These are phyloP conservation scores for Panzeria rudis DNA, from an alignment of 2,888 invertebrate species.

Conservation along the genomic window DNA sequence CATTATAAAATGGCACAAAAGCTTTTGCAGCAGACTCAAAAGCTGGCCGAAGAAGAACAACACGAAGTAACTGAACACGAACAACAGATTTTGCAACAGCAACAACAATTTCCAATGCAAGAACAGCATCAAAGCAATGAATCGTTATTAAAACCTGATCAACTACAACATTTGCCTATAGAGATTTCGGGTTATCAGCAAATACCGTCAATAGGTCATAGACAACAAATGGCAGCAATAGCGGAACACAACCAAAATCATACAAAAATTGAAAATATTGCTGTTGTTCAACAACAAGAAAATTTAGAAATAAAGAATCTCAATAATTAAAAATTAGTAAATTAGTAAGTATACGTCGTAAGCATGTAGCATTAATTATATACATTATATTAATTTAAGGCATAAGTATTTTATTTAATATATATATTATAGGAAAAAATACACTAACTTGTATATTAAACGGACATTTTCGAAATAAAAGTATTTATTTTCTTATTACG, in stretches of 20 bases:
- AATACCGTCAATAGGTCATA: slow-evolving; percentile 49
- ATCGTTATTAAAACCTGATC: slow-evolving; percentile 4
- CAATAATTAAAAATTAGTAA: slow-evolving; percentile 42
- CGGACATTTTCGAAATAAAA: neutral
- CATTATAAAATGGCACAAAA: slow-evolving; percentile 75
- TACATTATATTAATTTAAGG: too few relatives aligned
- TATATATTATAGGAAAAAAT: slow-evolving; percentile 1
- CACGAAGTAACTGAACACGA: slow-evolving; percentile 85
- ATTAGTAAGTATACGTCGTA: neutral
- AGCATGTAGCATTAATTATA: too few relatives aligned
- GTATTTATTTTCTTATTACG: neutral
- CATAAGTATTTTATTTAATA: too few relatives aligned
- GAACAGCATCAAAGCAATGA: slow-evolving; percentile 29
- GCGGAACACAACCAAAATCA: slow-evolving; percentile 22
- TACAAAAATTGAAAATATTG: slow-evolving; percentile 9
- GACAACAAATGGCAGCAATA: slow-evolving; percentile 18
- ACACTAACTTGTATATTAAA: slow-evolving; percentile 14
- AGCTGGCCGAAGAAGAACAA: slow-evolving; percentile 84
- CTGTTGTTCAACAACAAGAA: slow-evolving; percentile 7
- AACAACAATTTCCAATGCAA: slow-evolving; percentile 9
- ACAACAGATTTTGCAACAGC: neutral
- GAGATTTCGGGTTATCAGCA: slow-evolving; percentile 32
- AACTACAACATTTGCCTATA: slow-evolving; percentile 25
- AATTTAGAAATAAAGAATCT: slow-evolving; percentile 52
- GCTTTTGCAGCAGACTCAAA: slow-evolving; percentile 83